A percentile compares a stretch with the other conserved stretches of the same genome.
phyloP scores from a whole-genome alignment of 2,797 vertebrate genomes.

The Thaleichthys pacificus region DNA sequence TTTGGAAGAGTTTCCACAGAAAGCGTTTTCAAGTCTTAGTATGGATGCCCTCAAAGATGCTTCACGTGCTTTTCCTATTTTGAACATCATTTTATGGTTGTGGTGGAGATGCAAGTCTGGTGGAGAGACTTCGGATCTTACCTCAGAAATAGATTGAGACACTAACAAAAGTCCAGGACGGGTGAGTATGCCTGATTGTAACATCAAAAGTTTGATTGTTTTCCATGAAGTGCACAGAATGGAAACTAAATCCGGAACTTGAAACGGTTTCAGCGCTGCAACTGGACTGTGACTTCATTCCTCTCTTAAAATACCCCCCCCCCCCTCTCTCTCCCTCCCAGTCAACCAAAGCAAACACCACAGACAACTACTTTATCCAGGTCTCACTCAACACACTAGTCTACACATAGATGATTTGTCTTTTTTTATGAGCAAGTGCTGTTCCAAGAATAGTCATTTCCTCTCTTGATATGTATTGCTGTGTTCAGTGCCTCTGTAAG shows the following conservation, averaged over 20 bases:
- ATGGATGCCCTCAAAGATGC: constrained; percentile 30
- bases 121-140: constrained; percentile 47
- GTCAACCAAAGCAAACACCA: constrained; percentile 58
- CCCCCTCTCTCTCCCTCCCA: constrained; percentile 9
- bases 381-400: constrained; percentile 32
- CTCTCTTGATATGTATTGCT: constrained; percentile 43
- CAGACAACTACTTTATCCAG: constrained; percentile 36
- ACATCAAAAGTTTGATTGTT: constrained; percentile 49
- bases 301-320: background rate
- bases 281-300: background rate
- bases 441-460: constrained; percentile 34
- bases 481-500: constrained; percentile 27
- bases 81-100: background rate
- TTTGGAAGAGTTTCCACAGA: constrained; percentile 47
- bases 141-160: constrained; percentile 61
- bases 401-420: constrained; percentile 13
- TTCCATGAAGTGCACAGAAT: constrained; percentile 33
- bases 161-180: constrained; percentile 31
- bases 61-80: constrained; percentile 41
- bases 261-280: constrained; percentile 3
- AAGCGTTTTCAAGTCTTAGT: constrained; percentile 22
- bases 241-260: constrained; percentile 13
- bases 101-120: background rate
- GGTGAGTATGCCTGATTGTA: constrained; percentile 15
- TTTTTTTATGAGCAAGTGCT: constrained; percentile 37